Base-by-base conservation (phyloP, 2,113 vertebrate species). In the Cygnus buccinator region DNA sequence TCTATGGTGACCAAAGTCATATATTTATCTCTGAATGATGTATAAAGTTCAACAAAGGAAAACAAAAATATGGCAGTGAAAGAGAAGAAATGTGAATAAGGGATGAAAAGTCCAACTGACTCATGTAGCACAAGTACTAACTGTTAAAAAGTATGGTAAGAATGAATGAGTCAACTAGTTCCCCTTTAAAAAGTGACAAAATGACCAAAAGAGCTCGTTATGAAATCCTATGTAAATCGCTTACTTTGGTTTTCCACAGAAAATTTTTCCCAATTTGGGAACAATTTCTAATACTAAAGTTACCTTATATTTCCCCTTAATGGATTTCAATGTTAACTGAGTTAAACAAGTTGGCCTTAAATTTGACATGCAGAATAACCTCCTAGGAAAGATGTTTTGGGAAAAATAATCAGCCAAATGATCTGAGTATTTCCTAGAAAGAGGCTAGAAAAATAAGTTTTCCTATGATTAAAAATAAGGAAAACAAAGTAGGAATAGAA, bases 31-130 rank as follows among this genome's bases (percentile, higher is more conserved):
- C 68, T 89, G 65, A 78, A 90, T 50, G 70, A 44, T 9, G 70
- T 19, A 75, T 17, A 66, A 91, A 91, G 54, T 84, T 91, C 89
- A 94, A 66, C 59, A 92, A 86, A 92, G 41, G 72, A 86, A 94
- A 88, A 79, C 67, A 93, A 93, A 50, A 29, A 37, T 28, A 58
- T 1, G 0, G 72, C 81, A 91, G 66, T 84, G 84, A 66, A 84
- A 84, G 21, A 91, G 57, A 86, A 85, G 48, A 94, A 93, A 92
- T 33, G 31, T 63, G 75, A 88, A 17, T 62, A 93, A 90, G 68
- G 44, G 70, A 89, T 63, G 55, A 95, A 90, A 93, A 84, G 68
- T 37, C 83, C 66, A 93, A 86, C 0, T 55, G 33, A 71, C 13
- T 33, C 8, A 0, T 65, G 62, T 91, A 90, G 43, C 19, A 87